Evolutionary conservation across 2,113 vertebrate genomes (phyloP), one percentile per base, ranked within the genome.

Genomic region (Dicaeum eximium): DNA sequence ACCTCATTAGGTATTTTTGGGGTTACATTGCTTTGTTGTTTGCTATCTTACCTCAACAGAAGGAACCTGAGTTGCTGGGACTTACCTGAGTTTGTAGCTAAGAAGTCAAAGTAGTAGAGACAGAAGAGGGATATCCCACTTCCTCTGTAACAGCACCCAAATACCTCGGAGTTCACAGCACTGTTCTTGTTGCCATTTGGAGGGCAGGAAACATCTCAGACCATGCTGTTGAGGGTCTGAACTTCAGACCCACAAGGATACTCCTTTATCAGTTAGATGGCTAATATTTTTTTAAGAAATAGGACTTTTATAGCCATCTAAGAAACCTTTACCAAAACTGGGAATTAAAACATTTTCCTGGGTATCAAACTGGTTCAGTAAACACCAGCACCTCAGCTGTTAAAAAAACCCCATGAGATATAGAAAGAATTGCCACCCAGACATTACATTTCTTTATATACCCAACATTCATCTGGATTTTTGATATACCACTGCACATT

Each of bases 311-410:
- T 1, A 84, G 23, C 13, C 30, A 51, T 27, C 11, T 9, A 31
- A 61, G 47, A 71, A 66, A 50, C 7, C 15, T 67, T 75, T 30
- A 67, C 21, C 27, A 64, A 79, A 70, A 48, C 0, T 2, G 15
- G 27, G 37, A 73, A 53, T 8, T 12, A 20, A 70, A 47, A 13
- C 6, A 21, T 24, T 40, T 65, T 38, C 23, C 57, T 9, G 33
- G 31, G 48, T 7, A 30, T 45, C 2, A 0, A 15, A 31, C 1
- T 38, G 14, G 6, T 28, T 11, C 0, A 1, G 38, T 24, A 33
- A 62, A 60, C 1, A 2, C 6, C 57, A 70, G 15, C 22, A 38
- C 47, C 72, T 38, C 3, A 8, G 40, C 13, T 75, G 13, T 21
- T 23, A 12, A 1, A 50, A 35, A n/a, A 71, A 70, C 3, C 1